Base-by-base conservation (phyloP, 2,797 vertebrate species). In the Enteromius argenteus region DNA sequence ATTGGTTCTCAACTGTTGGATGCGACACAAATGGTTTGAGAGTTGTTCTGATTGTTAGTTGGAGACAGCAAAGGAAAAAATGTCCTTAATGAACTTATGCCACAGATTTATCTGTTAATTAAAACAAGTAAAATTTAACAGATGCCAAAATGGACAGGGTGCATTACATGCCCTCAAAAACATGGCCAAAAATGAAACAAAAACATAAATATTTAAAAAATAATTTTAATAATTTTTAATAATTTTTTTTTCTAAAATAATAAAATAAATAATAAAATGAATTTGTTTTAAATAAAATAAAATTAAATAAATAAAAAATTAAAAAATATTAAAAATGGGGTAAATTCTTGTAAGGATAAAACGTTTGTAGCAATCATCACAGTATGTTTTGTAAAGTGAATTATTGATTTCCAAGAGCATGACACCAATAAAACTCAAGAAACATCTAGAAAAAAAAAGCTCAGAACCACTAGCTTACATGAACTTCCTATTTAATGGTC, bases 401-500 rank as follows among this genome's bases (percentile, higher is more conserved):
- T 51, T 21, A 35, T 13, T 74, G 9, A 23, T 23, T 49, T 49
- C 15, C 15, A 49, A 30, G 27, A 49, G 23, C 15, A 32, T 49
- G 8, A 49, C 19, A 72, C 44, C 23, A 49, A 30, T 30, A 5
- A 17, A 72, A 72, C 30, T 49, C 44, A 30, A 27, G n/a, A 71
- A 71, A 30, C 4, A 30, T 30, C 9, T 10, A 32, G 9, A 72
- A 72, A 74, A 6, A 53, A 74, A 1, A 14, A 14, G 1, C 5
- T 53, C 5, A 53, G 2, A 37, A 4, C 13, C 13, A 0, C 13
- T n/a, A n/a, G 30, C 8, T 35, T 60, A 60, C 58, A 39, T 27
- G 7, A 58, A 53, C 14, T 76, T 15, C 35, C 35, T 39, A 75
- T 56, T 37, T 60, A 76, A 72, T 71, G 46, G 30, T 74, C 80